Evolutionary conservation across 1,140 invertebrate species (phyloP).

Genomic region (Ceratina australensis): DNA sequence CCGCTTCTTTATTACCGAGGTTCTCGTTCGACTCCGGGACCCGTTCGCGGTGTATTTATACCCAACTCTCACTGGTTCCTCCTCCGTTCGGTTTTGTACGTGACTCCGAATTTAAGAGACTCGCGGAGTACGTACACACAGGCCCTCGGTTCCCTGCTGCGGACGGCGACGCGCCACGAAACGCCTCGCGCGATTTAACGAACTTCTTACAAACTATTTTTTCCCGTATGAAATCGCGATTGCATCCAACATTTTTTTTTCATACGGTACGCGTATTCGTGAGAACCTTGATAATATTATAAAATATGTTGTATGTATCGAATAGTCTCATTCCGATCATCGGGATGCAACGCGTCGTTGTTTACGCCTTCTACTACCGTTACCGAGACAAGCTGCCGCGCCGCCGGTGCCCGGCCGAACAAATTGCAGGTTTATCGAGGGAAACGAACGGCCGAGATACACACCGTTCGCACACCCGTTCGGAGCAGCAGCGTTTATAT

Average conservation of each 20-base stretch:
- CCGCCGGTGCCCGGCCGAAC: background rate
- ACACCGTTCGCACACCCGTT: background rate
- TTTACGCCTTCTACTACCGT: constrained; percentile 21
- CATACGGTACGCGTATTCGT: constrained; percentile 20
- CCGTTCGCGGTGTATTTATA: constrained; percentile 73
- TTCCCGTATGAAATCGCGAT: constrained; percentile 3
- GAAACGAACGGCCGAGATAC: constrained; percentile 24
- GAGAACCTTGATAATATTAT: no score
- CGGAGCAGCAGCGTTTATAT: no score
- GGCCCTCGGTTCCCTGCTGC: constrained; percentile 31
- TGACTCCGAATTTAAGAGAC: constrained; percentile 60
- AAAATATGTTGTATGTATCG: no score
- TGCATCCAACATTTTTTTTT: constrained; percentile 15
- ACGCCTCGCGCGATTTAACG: constrained; percentile 61
- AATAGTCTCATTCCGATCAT: background rate
- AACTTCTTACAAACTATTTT: constrained; percentile 60
- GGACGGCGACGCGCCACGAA: constrained; percentile 41
- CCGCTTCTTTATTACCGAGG: constrained; percentile 64
- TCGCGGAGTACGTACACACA: constrained; percentile 13
- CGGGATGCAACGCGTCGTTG: background rate
- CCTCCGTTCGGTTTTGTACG: constrained; percentile 46
- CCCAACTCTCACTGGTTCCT: constrained; percentile 69
- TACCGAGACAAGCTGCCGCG: constrained; percentile 30
- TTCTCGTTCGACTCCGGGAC: constrained; percentile 58
- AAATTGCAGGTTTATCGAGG: constrained; percentile 44